Evolutionary conservation across 2,113 vertebrate genomes (phyloP).

Genomic region (Monopterus albus): DNA sequence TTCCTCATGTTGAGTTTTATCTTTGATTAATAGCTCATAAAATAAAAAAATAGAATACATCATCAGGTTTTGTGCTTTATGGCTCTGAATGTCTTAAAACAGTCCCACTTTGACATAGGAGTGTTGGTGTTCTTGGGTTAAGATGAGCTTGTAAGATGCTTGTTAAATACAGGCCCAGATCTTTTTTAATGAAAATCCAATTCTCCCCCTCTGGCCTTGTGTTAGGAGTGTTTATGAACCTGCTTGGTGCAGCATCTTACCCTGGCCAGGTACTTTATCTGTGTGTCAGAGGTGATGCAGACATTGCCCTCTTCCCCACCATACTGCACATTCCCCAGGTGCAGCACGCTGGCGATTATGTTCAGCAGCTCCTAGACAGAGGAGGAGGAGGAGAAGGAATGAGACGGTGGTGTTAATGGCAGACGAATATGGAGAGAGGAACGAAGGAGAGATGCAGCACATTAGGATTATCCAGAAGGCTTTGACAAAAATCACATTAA

Average conservation of each 20-base stretch:
- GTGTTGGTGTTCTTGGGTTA: too few species aligned
- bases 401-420: not conserved
- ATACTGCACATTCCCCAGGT: slow-evolving; percentile 95
- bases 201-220: too few species aligned
- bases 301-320: slow-evolving; percentile 89
- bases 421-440: not conserved
- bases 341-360: slow-evolving; percentile 94
- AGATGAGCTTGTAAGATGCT: not conserved
- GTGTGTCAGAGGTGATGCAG: slow-evolving; percentile 92
- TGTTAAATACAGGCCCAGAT: not conserved
- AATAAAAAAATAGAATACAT: too few species aligned
- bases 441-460: not conserved
- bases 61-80: too few species aligned
- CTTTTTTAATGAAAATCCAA: not conserved
- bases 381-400: not conserved
- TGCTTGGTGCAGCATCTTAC: slow-evolving; percentile 72
- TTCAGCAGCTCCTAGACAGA: slow-evolving; percentile 90
- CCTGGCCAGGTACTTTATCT: slow-evolving; percentile 95
- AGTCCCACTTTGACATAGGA: too few species aligned
- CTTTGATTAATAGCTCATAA: too few species aligned
- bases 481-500: not conserved
- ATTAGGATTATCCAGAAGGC: too few species aligned
- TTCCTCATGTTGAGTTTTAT: too few species aligned
- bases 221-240: not conserved
- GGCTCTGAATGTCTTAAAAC: too few species aligned